Percentiles rank a stretch among this genome's conserved stretches.
phyloP scores from a whole-genome alignment of 1,140 invertebrate genomes.

The Aphaenogaster ashmeadi region DNA sequence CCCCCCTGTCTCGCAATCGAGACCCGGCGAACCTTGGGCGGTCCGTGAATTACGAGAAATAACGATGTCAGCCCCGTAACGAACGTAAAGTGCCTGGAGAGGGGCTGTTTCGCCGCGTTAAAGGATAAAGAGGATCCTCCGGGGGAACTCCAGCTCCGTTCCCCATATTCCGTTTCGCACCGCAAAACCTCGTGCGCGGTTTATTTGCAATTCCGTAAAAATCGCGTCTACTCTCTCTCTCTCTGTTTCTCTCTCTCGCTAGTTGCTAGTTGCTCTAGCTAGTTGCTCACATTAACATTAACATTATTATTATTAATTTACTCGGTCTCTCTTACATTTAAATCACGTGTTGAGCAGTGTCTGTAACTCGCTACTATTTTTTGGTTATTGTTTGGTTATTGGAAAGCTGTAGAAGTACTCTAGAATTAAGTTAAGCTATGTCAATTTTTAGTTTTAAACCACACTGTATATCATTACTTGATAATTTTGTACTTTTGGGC shows the following conservation, averaged over 20 bases:
- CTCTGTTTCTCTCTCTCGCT: not conserved
- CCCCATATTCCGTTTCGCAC: conserved; percentile 10
- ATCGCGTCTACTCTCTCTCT: conserved; percentile 20
- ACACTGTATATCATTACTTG: too few relatives aligned
- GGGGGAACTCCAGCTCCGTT: not conserved
- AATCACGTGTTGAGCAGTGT: too few relatives aligned
- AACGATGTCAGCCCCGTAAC: conserved; percentile 76
- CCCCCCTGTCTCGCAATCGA: conserved; percentile 7
- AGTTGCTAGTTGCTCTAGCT: too few relatives aligned
- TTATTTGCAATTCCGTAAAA: conserved; percentile 66
- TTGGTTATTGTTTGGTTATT: too few relatives aligned
- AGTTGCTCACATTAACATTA: too few relatives aligned
- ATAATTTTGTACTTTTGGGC: too few relatives aligned
- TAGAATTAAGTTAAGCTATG: too few relatives aligned
- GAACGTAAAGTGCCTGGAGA: conserved; percentile 70
- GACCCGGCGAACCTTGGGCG: conserved; percentile 59
- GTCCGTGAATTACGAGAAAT: conserved; percentile 76
- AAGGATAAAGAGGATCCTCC: conserved; percentile 42
- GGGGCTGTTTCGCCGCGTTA: conserved; percentile 31
- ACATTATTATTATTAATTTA: too few relatives aligned
- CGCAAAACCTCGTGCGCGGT: conserved; percentile 32
- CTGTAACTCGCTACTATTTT: too few relatives aligned
- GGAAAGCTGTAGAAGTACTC: too few relatives aligned
- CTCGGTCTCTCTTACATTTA: too few relatives aligned
- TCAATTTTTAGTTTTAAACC: too few relatives aligned